phyloP scores from a whole-genome alignment of 1,140 invertebrate genomes.

The Scaptomyza hsui region DNA sequence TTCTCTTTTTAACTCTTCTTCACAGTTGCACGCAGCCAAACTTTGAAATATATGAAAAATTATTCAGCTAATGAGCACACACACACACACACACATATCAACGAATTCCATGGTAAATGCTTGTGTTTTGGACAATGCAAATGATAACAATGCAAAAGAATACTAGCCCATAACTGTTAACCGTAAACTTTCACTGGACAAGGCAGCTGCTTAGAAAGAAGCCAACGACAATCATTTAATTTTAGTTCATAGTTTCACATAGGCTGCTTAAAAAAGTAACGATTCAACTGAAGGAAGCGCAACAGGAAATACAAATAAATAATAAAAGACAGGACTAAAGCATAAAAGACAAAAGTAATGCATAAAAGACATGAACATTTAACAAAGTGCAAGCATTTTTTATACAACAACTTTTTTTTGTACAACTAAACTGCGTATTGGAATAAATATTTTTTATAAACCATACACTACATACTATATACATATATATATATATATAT shows the following conservation, averaged over 20 bases:
- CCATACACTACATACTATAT: constrained; percentile 36
- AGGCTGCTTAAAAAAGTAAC: constrained; percentile 1
- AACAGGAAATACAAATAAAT: constrained; percentile 2
- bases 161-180: constrained; percentile 25
- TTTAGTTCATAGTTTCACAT: constrained; percentile 10
- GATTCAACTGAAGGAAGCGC: constrained; percentile 4
- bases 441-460: constrained; percentile 47
- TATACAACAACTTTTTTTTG: constrained; percentile 2
- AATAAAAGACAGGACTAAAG: not conserved
- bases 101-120: constrained; percentile 60
- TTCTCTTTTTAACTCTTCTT: constrained; percentile 14
- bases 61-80: constrained; percentile 61
- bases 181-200: not conserved
- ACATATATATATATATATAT: constrained; percentile 49
- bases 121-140: constrained; percentile 39
- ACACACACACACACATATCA: constrained; percentile 60
- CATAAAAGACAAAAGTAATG: constrained; percentile 19
- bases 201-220: not conserved
- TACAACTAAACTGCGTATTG: not conserved
- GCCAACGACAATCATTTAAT: constrained; percentile 17
- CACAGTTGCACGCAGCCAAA: constrained; percentile 62
- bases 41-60: constrained; percentile 17
- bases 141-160: constrained; percentile 20
- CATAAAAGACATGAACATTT: constrained; percentile 16
- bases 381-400: constrained; percentile 35